A percentile compares a stretch with the other conserved stretches of the same genome.
phyloP scores from a whole-genome alignment of 2,113 vertebrate genomes.

The Salvator merianae region DNA sequence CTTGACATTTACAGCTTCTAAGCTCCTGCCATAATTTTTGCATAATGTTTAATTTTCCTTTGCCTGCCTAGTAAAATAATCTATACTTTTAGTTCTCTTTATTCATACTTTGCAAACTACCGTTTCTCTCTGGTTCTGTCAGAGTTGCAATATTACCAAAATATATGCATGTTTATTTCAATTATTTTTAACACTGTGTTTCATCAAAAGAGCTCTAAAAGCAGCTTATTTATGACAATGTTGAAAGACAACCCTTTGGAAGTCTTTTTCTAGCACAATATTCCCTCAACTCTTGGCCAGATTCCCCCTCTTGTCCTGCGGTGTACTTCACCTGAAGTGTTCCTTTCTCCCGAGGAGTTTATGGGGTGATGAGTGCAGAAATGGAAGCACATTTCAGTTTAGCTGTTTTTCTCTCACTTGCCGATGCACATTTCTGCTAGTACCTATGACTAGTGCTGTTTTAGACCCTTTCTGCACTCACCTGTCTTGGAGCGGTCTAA shows the following conservation, averaged over 20 bases:
- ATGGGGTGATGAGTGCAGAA: background rate
- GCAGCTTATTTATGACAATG: background rate
- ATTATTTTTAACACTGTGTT: background rate
- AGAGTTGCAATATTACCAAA: background rate
- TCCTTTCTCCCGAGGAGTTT: background rate
- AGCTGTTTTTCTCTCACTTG: background rate
- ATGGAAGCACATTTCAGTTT: background rate
- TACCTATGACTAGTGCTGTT: background rate
- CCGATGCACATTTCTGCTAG: background rate
- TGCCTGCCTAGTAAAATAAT: background rate
- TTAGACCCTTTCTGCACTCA: too few species aligned
- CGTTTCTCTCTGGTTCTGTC: background rate
- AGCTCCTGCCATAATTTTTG: slow-evolving; percentile 34
- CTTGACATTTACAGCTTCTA: slow-evolving; percentile 8
- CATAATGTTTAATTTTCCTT: background rate
- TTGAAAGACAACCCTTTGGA: background rate
- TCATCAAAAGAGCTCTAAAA: background rate
- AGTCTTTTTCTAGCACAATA: background rate
- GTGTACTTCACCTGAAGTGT: background rate
- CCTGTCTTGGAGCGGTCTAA: too few species aligned
- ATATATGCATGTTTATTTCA: background rate
- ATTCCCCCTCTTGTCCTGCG: background rate
- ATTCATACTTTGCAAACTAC: background rate
- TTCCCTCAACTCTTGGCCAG: background rate
- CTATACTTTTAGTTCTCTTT: background rate